phyloP scores from a whole-genome alignment of 2,113 vertebrate genomes.

The Oreocharis arfaki region DNA sequence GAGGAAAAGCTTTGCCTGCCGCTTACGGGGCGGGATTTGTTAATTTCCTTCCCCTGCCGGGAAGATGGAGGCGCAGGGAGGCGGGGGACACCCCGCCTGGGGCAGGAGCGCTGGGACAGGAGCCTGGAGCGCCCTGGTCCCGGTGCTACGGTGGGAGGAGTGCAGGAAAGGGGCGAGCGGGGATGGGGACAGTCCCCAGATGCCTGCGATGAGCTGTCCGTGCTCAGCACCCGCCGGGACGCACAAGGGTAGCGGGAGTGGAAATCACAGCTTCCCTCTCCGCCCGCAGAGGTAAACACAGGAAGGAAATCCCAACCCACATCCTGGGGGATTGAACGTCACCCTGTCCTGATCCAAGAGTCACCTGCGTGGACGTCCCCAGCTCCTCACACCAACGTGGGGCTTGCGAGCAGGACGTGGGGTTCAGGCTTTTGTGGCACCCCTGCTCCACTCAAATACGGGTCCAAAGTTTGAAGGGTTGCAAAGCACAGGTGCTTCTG shows the following conservation, averaged over 20 bases:
- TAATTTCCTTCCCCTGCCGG: rapidly evolving
- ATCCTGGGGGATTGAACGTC: not conserved
- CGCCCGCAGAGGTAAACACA: not conserved
- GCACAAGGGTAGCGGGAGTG: rapidly evolving
- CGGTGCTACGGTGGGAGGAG: rapidly evolving
- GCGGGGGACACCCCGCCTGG: not conserved
- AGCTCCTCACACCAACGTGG: not conserved
- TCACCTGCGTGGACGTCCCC: not conserved
- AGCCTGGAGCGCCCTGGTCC: rapidly evolving
- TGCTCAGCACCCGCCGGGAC: not conserved
- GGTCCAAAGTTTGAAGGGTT: not conserved
- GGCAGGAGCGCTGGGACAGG: not conserved
- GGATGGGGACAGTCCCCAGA: not conserved
- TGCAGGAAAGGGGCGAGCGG: not conserved
- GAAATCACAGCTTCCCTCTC: not conserved
- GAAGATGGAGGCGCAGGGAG: not conserved
- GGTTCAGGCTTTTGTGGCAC: not conserved
- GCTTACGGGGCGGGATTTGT: not conserved
- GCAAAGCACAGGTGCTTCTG: not conserved
- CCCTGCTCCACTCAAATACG: rapidly evolving
- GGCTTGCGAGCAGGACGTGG: rapidly evolving
- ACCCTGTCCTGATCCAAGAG: too few species aligned
- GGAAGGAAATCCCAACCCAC: not conserved
- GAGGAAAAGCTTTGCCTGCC: not conserved
- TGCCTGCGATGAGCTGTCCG: not conserved